phyloP scores from a whole-genome alignment of 2,797 vertebrate species.

The Gymnocypris eckloni region DNA sequence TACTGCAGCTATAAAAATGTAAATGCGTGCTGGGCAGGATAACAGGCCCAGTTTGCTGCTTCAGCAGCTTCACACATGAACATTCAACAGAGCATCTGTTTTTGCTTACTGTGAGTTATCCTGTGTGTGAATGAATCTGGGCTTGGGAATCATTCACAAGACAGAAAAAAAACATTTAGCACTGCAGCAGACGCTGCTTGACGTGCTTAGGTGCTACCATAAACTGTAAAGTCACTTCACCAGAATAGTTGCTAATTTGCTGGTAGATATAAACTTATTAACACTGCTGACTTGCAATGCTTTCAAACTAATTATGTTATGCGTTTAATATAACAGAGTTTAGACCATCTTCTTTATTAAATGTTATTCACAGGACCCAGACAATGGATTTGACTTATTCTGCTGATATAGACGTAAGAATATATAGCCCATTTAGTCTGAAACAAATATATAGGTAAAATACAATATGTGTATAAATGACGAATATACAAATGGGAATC shows the following conservation, averaged over 20 bases:
- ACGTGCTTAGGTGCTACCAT: background rate
- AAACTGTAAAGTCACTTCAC: background rate
- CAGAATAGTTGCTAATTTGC: background rate
- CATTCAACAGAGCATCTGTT: constrained; percentile 38
- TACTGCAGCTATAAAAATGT: constrained; percentile 36
- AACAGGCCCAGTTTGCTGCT: constrained; percentile 41
- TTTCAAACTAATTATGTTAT: background rate
- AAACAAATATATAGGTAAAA: too few species aligned
- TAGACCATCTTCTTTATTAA: too few species aligned
- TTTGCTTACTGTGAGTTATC: background rate
- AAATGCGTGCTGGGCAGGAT: constrained; percentile 5
- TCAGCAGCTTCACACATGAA: constrained; percentile 33
- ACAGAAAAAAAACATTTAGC: constrained; percentile 13
- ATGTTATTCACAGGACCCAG: background rate
- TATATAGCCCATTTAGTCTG: background rate
- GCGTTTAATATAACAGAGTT: background rate
- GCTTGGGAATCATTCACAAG: background rate
- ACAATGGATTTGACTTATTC: background rate
- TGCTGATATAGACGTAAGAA: background rate
- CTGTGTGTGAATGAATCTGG: constrained; percentile 17
- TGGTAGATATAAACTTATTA: background rate
- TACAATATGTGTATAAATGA: too few species aligned
- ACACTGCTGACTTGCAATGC: background rate
- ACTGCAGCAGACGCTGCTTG: background rate
- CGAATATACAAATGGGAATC: too few species aligned